These are phyloP conservation scores for Cephus sareptanus DNA, from an alignment of 2,888 invertebrate species.

Conservation along the genomic window DNA sequence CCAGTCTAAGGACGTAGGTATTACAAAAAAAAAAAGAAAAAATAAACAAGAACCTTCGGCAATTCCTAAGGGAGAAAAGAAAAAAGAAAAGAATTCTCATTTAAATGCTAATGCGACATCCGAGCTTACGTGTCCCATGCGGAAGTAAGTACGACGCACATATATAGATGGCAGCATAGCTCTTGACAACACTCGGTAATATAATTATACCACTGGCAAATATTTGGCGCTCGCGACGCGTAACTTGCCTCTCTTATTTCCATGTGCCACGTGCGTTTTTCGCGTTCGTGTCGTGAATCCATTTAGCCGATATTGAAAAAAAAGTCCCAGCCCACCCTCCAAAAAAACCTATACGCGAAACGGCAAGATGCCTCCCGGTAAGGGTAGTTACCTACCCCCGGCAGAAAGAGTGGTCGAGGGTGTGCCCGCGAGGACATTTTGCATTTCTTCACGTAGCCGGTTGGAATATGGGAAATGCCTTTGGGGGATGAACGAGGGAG, in stretches of 20 bases:
- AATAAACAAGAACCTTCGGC: not conserved
- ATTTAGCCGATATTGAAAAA: constrained; percentile 36
- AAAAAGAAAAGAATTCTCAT: not conserved
- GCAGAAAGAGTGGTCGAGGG: constrained; percentile 3
- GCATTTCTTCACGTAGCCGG: constrained; percentile 29
- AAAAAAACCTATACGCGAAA: not conserved
- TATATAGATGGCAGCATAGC: no score
- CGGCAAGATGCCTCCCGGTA: not conserved
- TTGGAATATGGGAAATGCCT: not conserved
- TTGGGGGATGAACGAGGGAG: no score
- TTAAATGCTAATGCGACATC: constrained; percentile 10
- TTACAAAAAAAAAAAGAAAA: not conserved
- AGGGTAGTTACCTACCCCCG: no score
- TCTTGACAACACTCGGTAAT: not conserved
- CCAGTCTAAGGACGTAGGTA: not conserved
- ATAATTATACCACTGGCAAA: constrained; percentile 31
- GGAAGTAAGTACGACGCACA: not conserved
- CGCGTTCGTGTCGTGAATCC: constrained; percentile 34
- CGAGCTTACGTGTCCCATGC: not conserved
- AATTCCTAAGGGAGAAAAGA: not conserved
- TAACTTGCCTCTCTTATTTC: constrained; percentile 13
- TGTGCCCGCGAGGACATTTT: constrained; percentile 10
- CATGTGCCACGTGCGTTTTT: constrained; percentile 19
- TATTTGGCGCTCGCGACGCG: constrained; percentile 24
- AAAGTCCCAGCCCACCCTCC: not conserved